Evolutionary conservation across 2,797 vertebrate species (phyloP).

Genomic region (Gymnopithys bicolor): DNA sequence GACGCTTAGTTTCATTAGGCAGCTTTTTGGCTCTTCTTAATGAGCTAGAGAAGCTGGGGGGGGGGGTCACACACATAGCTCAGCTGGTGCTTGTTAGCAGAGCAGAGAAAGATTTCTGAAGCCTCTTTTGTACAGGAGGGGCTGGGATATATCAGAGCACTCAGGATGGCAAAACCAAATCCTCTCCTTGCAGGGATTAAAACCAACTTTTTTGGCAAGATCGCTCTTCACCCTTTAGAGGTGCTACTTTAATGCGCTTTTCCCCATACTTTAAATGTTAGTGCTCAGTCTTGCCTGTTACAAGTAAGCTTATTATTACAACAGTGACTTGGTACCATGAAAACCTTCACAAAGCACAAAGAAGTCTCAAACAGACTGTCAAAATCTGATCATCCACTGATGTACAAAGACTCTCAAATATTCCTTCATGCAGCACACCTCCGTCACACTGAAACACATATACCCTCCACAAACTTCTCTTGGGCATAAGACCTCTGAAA

Average conservation of each 20-base stretch:
- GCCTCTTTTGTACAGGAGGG: not conserved
- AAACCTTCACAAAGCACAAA: not conserved
- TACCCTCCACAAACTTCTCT: not conserved
- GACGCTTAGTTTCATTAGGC: not conserved
- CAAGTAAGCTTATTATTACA: not conserved
- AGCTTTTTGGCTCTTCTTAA: slow-evolving; percentile 3
- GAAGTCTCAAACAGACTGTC: not conserved
- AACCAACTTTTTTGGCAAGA: not conserved
- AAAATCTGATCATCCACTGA: not conserved
- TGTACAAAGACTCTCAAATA: not conserved
- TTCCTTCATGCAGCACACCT: not conserved
- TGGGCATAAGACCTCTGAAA: not conserved
- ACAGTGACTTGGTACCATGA: not conserved
- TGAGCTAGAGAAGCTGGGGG: slow-evolving; percentile 19
- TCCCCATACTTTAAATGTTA: not conserved
- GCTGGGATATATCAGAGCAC: not conserved
- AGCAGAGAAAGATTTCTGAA: not conserved
- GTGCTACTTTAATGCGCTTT: not conserved
- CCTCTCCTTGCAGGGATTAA: not conserved
- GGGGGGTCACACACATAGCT: not conserved
- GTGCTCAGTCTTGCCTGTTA: not conserved
- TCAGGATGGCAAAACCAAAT: not conserved
- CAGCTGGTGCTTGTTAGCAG: not conserved
- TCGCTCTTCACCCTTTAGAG: not conserved
- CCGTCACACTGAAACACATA: not conserved